These are phyloP conservation scores for Neosilurus mollespiculum DNA, from an alignment of 2,797 vertebrate genomes.

Conservation along the genomic window DNA sequence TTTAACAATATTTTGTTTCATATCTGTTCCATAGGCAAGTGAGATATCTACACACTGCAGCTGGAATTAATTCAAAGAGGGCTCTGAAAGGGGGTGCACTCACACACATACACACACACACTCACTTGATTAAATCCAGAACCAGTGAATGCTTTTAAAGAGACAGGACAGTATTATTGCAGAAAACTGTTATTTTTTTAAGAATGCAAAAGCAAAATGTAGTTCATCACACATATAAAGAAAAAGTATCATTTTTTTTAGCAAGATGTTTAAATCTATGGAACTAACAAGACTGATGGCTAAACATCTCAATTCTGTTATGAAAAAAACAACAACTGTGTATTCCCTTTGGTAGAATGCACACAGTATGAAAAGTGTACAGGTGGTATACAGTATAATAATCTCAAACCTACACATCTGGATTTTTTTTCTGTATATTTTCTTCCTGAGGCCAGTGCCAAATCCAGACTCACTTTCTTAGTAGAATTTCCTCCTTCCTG, in stretches of 20 bases:
- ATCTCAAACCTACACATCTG: background rate
- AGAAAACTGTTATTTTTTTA: background rate
- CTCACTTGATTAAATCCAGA: background rate
- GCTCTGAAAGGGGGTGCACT: background rate
- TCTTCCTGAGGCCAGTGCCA: background rate
- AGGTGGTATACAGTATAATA: background rate
- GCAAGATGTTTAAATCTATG: background rate
- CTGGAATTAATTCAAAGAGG: background rate
- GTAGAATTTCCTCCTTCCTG: background rate
- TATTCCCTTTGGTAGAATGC: background rate
- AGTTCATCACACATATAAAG: background rate
- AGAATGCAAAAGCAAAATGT: background rate
- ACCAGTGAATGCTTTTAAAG: slow-evolving; percentile 1
- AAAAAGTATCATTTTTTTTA: background rate
- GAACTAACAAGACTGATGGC: background rate
- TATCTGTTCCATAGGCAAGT: background rate
- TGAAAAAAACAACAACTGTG: background rate
- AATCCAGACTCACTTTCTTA: background rate
- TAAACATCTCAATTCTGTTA: background rate
- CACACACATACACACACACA: slow-evolving; percentile 3
- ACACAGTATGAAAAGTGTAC: background rate
- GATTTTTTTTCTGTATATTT: background rate
- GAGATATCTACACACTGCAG: background rate
- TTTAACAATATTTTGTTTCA: background rate
- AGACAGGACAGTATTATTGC: background rate